Base-by-base conservation (phyloP, 92 coral and sea anemone genomes). In the Pocillopora meandrina region DNA sequence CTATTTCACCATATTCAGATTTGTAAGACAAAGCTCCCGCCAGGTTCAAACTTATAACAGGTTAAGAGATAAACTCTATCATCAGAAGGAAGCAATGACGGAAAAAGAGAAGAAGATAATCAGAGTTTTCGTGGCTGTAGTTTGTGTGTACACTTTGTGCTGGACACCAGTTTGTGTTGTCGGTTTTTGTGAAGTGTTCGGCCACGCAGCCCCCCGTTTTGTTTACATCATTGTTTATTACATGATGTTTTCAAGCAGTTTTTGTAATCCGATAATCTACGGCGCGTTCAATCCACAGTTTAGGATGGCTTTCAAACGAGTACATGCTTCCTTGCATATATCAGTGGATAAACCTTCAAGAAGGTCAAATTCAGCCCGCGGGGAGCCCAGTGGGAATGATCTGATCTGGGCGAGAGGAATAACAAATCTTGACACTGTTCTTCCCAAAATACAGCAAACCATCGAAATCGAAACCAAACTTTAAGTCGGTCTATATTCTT, bases 281-380 rank as follows among this genome's bases (percentile, higher is more conserved):
- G 95, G 95, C 3, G 65, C 80, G 67, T 82, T 90, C 33, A 92
- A 92, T 62, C 91, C 91, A 13, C 93, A 92, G 91, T 92, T 92
- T 64, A 79, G 88, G 60, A 72, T 79, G 23, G 93, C 91, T 61
- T 92, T 92, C 72, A 84, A 82, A 18, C 77, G 76, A 33, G 47
- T 76, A n/a, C 76, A 66, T 14, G 16, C 2, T 11, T 26, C 63
- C 17, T 55, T 70, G 12, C 14, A 17, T 21, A 18, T 55, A 42
- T 35, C 74, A 70, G 56, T 3, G 52, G 52, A 0, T 42, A 42
- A 42, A 42, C 52, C 52, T 2, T 42, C 52, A 42, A 7, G 52
- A 42, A 42, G 52, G 52, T 42, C 52, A 42, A 42, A 42, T 42
- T 42, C 52, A 42, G 52, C 52, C 52, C 52, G 8, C 8, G 52